These are phyloP conservation scores for Alectura lathami DNA, from an alignment of 2,113 vertebrate species.

Conservation along the genomic window DNA sequence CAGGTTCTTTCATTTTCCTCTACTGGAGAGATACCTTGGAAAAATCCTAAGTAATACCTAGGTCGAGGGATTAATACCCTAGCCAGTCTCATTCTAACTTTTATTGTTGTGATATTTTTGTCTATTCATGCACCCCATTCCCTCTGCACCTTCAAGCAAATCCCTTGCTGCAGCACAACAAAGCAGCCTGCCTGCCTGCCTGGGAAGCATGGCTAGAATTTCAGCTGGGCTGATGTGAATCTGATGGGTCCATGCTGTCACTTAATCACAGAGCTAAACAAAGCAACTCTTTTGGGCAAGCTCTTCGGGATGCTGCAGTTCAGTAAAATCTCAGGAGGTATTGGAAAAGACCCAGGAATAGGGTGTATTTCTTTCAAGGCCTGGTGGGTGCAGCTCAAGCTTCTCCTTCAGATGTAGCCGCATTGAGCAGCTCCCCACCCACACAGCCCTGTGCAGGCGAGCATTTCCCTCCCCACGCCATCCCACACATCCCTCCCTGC, in stretches of 20 bases:
- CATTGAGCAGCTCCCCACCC: not conserved
- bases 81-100: not conserved
- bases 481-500: not conserved
- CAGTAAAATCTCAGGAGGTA: not conserved
- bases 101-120: not conserved
- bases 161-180: not conserved
- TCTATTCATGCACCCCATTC: not conserved
- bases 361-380: not conserved
- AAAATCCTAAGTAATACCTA: not conserved
- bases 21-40: not conserved
- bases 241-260: not conserved
- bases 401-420: not conserved
- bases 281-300: not conserved
- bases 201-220: not conserved
- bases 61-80: not conserved
- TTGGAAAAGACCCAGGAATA: not conserved
- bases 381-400: not conserved
- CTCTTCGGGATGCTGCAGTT: not conserved
- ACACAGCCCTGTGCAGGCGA: not conserved
- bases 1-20: not conserved
- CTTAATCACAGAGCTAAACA: not conserved
- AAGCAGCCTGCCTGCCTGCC: not conserved
- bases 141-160: not conserved
- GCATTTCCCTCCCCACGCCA: not conserved
- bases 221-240: not conserved